Percentiles rank a stretch among this genome's conserved stretches.
Evolutionary conservation across 2,113 vertebrate genomes (phyloP).

Genomic region (Ariopsis seemanni): DNA sequence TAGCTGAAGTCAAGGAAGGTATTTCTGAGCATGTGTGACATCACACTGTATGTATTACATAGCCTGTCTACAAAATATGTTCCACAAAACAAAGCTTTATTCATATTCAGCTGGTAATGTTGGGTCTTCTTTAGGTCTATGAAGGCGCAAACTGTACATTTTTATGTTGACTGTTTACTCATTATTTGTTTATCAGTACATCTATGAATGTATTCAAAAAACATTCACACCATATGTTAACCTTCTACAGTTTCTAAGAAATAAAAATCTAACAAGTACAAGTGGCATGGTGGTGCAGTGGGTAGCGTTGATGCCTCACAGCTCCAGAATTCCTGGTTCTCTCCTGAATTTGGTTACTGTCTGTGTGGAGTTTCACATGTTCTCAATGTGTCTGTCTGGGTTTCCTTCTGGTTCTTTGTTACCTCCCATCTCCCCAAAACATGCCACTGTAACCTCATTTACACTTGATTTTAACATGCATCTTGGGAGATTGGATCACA

Average conservation of each 20-base stretch:
- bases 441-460: too few relatives aligned
- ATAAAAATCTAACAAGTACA: neutral
- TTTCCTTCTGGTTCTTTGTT: neutral
- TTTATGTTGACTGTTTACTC: neutral
- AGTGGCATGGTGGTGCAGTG: neutral
- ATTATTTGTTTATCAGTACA: neutral
- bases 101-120: neutral
- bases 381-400: neutral
- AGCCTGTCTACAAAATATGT: neutral
- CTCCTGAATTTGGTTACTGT: neutral
- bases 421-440: too few relatives aligned
- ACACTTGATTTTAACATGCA: too few relatives aligned
- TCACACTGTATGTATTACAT: neutral
- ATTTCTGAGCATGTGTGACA: neutral
- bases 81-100: neutral
- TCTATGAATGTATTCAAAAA: neutral
- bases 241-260: neutral
- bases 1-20: neutral
- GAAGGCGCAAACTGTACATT: neutral
- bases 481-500: too few relatives aligned
- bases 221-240: neutral
- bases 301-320: neutral
- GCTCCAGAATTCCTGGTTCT: neutral
- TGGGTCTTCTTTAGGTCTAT: neutral
- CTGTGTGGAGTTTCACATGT: neutral